phyloP scores from a whole-genome alignment of 2,797 vertebrate species.

The Channa striata region DNA sequence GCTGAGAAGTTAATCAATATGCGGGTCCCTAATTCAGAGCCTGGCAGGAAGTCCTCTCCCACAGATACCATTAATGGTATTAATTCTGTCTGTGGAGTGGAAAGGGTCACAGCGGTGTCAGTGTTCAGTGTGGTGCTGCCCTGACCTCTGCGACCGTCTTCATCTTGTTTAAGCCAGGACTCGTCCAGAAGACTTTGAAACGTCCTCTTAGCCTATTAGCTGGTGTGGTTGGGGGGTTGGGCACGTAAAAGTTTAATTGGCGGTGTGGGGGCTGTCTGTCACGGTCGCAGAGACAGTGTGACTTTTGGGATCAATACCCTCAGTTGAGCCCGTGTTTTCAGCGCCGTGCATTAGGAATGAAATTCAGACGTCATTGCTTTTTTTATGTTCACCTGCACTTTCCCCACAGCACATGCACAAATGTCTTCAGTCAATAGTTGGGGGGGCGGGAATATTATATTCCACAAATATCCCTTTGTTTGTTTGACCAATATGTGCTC shows the following conservation, averaged over 20 bases:
- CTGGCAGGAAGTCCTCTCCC: conserved; percentile 71
- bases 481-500: too few relatives aligned
- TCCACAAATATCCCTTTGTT: too few relatives aligned
- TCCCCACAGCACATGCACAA: not conserved
- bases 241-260: conserved; percentile 48
- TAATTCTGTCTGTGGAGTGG: conserved; percentile 68
- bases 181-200: conserved; percentile 48
- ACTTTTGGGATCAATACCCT: conserved; percentile 27
- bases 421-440: not conserved
- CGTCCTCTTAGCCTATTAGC: conserved; percentile 57
- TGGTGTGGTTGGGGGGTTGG: conserved; percentile 49
- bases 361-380: not conserved
- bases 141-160: conserved; percentile 73
- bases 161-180: conserved; percentile 60
- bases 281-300: conserved; percentile 24
- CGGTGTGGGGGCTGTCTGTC: conserved; percentile 37
- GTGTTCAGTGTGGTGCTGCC: conserved; percentile 54
- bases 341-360: not conserved
- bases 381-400: not conserved
- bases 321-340: not conserved
- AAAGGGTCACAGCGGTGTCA: conserved; percentile 72
- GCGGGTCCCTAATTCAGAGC: conserved; percentile 60
- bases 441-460: not conserved
- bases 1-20: conserved; percentile 67
- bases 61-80: conserved; percentile 79